Evolutionary conservation across 2,888 invertebrate species (phyloP).

Genomic region (Lumbricus terrestris): DNA sequence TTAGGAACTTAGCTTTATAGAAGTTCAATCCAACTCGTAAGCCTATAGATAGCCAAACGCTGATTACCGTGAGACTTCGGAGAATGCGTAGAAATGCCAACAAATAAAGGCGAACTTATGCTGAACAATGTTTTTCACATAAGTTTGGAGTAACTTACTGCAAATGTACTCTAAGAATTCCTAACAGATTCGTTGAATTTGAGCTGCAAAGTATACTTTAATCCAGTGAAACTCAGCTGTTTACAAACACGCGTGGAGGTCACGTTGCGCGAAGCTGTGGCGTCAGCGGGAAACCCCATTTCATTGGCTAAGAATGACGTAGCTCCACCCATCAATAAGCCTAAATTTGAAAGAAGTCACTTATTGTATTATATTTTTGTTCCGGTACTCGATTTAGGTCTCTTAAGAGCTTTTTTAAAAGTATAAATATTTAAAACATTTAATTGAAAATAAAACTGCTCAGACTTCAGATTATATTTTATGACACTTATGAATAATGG

Average conservation of each 20-base stretch:
- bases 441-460: not conserved
- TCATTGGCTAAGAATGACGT: not conserved
- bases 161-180: not conserved
- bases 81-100: not conserved
- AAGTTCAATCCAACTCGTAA: too few species aligned
- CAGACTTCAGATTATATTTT: not conserved
- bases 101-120: not conserved
- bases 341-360: not conserved
- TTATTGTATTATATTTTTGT: not conserved
- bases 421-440: not conserved
- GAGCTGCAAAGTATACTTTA: not conserved
- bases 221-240: not conserved
- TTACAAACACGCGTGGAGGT: not conserved
- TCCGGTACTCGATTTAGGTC: not conserved
- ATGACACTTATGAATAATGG: not conserved
- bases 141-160: not conserved
- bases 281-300: not conserved
- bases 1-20: too few species aligned
- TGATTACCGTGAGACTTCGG: not conserved
- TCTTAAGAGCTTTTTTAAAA: not conserved
- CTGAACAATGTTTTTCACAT: not conserved
- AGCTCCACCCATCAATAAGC: not conserved
- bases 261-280: not conserved
- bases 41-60: not conserved
- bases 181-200: not conserved